A percentile compares a stretch with the other conserved stretches of the same genome.
Evolutionary conservation across 2,888 invertebrate genomes (phyloP).

Genomic region (Drosophila neotestacea): DNA sequence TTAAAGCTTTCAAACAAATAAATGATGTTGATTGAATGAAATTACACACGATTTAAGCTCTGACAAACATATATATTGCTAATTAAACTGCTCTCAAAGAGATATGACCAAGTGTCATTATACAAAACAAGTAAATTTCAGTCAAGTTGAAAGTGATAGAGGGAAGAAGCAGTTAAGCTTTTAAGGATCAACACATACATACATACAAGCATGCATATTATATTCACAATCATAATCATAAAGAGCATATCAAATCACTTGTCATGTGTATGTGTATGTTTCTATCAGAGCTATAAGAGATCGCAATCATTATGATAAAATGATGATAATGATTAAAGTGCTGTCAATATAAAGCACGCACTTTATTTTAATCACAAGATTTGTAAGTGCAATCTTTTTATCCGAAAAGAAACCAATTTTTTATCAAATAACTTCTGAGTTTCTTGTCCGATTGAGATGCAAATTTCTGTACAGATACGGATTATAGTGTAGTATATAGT

Average conservation of each 20-base stretch:
- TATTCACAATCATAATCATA: background rate
- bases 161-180: slow-evolving; percentile 35
- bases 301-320: too few relatives aligned
- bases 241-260: slow-evolving; percentile 15
- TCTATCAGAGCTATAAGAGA: background rate
- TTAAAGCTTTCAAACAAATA: background rate
- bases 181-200: slow-evolving; percentile 20
- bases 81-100: background rate
- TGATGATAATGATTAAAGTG: too few relatives aligned
- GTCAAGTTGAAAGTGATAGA: slow-evolving; percentile 8
- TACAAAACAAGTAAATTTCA: background rate
- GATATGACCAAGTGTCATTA: background rate
- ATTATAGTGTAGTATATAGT: too few relatives aligned
- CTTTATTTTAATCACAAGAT: too few relatives aligned
- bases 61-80: background rate
- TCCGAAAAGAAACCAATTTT: too few relatives aligned
- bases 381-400: too few relatives aligned
- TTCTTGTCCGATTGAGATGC: too few relatives aligned
- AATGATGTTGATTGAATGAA: background rate
- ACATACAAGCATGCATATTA: slow-evolving; percentile 10
- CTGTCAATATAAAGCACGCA: too few relatives aligned
- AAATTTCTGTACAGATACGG: too few relatives aligned
- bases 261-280: slow-evolving; percentile 10
- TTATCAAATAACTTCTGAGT: too few relatives aligned
- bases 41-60: background rate